These are phyloP conservation scores for Procambarus virginalis DNA, from an alignment of 1,140 invertebrate species.

Conservation along the genomic window DNA sequence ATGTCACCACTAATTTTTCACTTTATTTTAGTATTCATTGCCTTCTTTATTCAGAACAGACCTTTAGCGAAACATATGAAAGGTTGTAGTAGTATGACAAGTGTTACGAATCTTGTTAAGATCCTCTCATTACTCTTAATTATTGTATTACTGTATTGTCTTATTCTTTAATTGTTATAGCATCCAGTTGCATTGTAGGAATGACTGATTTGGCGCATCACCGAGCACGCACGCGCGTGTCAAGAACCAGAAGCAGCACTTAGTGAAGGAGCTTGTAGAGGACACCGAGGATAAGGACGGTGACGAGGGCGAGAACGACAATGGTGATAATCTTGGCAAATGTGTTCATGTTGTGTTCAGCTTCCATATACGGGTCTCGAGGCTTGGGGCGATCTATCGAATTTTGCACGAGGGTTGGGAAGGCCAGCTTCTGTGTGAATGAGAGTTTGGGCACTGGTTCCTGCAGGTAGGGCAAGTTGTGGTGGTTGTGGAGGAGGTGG, in stretches of 20 bases:
- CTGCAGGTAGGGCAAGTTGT: constrained; percentile 45
- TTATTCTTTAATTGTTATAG: too few species aligned
- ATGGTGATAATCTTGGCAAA: constrained; percentile 84
- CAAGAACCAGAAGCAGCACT: not conserved
- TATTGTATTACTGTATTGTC: too few species aligned
- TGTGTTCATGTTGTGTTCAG: constrained; percentile 81
- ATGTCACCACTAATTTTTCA: too few species aligned
- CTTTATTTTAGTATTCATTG: too few species aligned
- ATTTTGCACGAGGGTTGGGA: constrained; percentile 82
- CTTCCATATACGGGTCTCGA: constrained; percentile 74
- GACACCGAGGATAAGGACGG: constrained; percentile 83
- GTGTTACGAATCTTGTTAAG: too few species aligned
- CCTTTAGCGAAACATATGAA: too few species aligned
- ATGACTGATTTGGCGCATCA: too few species aligned
- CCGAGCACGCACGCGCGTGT: too few species aligned
- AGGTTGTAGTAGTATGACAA: too few species aligned
- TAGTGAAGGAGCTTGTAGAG: constrained; percentile 82
- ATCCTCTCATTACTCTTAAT: too few species aligned
- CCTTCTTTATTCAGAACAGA: too few species aligned
- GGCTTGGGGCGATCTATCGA: constrained; percentile 80
- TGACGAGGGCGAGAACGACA: constrained; percentile 81
- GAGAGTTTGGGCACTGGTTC: constrained; percentile 75
- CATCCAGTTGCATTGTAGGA: too few species aligned
- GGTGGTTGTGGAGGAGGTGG: not conserved
- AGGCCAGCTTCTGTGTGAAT: constrained; percentile 80